Evolutionary conservation across 2,797 vertebrate genomes (phyloP).

Genomic region (Alfaro cultratus): DNA sequence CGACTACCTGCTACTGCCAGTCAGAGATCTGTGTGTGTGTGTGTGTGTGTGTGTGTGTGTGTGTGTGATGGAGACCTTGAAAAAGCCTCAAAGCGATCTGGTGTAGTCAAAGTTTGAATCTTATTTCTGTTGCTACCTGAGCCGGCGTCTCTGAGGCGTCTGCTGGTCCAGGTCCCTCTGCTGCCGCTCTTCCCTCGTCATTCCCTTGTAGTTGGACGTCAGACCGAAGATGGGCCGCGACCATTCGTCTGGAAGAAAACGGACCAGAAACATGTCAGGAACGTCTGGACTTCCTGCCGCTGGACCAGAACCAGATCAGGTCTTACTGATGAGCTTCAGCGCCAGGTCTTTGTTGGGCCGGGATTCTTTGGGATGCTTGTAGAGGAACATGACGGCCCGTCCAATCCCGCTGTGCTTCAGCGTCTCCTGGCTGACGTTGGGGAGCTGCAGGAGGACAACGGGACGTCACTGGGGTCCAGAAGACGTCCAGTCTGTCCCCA

Average conservation of each 20-base stretch:
- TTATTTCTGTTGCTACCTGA: conserved; percentile 78
- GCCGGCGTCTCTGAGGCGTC: conserved; percentile 90
- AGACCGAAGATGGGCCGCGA: conserved; percentile 96
- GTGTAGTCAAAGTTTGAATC: too few relatives aligned
- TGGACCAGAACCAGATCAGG: too few relatives aligned
- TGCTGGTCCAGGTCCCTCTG: conserved; percentile 97
- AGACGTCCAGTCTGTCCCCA: too few relatives aligned
- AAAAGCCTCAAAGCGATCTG: too few relatives aligned
- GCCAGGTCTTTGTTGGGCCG: conserved; percentile 95
- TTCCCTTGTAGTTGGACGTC: conserved; percentile 97
- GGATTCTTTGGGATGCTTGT: conserved; percentile 98
- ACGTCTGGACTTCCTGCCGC: too few relatives aligned
- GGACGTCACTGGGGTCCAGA: background rate
- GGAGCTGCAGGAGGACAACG: conserved; percentile 80
- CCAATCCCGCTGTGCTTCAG: conserved; percentile 98
- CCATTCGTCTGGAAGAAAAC: conserved; percentile 88
- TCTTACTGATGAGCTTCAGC: conserved; percentile 95
- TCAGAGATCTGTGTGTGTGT: too few relatives aligned
- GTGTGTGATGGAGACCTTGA: too few relatives aligned
- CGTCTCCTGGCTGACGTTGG: conserved; percentile 96
- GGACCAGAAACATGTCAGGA: too few relatives aligned
- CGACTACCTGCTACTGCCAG: too few relatives aligned
- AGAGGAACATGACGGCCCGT: conserved; percentile 96
- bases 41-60: too few relatives aligned
- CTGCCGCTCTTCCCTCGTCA: conserved; percentile 97